Evolutionary conservation across 2,797 vertebrate genomes (phyloP), one percentile per base, ranked within the genome.

Genomic region (Melanogrammus aeglefinus): DNA sequence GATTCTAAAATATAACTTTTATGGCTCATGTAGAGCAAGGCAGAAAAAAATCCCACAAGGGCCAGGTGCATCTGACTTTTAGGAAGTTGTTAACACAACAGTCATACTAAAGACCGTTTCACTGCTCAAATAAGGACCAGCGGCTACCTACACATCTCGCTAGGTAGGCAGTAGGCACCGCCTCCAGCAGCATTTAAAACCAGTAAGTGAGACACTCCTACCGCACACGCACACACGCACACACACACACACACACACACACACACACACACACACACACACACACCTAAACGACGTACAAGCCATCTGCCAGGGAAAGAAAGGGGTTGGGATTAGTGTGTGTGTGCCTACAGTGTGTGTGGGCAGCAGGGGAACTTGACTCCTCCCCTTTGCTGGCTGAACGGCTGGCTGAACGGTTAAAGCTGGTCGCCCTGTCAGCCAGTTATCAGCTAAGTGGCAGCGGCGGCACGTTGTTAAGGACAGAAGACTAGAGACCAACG

Each of bases 261-360:
- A 74, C 78, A 85, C 89, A 91, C 66, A 70, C 66, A 90, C 86
- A 90, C 88, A 87, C 88, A 88, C 79, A 86, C 85, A 90, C 88
- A 88, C 84, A 75, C 10, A 12, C 12, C 41, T 44, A 44, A 44
- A 44, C 41, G 12, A 44, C 14, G 41, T 13, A 4, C 83, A 79
- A 76, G n/a, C 92, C 92, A 92, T 92, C 92, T 92, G 91, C 88
- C 89, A 83, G 36, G 82, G 81, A 73, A 82, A 83, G 86, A 86
- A 81, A 85, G 74, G 85, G 85, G 81, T 86, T 81, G 85, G 86
- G 90, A 92, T 92, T 92, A 91, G 83, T 71, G 63, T 72, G 38
- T 88, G 78, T 82, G 81, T 79, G 75, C 70, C 78, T 73, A 44
- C 41, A 44, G 72, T 63, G 71, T 75, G 75, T 72, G 51, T 78